Percentiles rank a stretch among this genome's conserved stretches.
Conservation (phyloP, 2,797 vertebrate species). For the Notoglanidium macrostoma region DNA sequence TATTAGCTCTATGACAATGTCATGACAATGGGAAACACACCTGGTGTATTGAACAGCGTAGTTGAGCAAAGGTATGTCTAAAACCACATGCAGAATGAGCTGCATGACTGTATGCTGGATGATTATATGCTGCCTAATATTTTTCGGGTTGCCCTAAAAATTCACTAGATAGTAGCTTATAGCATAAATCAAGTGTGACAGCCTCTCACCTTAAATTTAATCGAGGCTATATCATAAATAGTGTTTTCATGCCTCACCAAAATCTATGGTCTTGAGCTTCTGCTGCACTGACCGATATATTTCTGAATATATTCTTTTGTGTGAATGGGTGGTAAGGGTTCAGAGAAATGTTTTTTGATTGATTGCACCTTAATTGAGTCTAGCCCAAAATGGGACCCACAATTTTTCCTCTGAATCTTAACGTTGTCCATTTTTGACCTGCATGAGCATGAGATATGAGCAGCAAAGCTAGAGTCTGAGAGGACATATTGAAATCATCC, state of each 20-base stretch:
- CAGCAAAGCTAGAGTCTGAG: background rate
- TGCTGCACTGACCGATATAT: background rate
- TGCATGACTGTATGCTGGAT: background rate
- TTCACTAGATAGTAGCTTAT: background rate
- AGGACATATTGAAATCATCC: slow-evolving; percentile 36
- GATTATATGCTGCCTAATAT: background rate
- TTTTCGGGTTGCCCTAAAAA: background rate
- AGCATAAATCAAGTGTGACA: background rate
- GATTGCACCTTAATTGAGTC: background rate
- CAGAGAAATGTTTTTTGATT: background rate
- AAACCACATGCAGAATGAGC: background rate
- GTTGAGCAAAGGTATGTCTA: background rate
- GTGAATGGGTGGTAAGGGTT: background rate
- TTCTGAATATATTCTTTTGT: background rate
- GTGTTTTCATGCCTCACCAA: background rate
- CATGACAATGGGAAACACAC: background rate
- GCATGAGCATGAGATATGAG: slow-evolving; percentile 2
- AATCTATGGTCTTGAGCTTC: background rate
- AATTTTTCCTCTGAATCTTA: background rate
- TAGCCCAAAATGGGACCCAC: background rate
- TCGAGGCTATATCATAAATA: background rate
- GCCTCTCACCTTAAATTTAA: background rate
- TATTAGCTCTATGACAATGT: background rate
- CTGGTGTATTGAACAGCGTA: background rate
- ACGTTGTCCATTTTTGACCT: slow-evolving; percentile 2